These are phyloP conservation scores for Cynopterus brachyotis DNA, from an alignment of 2,113 vertebrate species.

Conservation along the genomic window DNA sequence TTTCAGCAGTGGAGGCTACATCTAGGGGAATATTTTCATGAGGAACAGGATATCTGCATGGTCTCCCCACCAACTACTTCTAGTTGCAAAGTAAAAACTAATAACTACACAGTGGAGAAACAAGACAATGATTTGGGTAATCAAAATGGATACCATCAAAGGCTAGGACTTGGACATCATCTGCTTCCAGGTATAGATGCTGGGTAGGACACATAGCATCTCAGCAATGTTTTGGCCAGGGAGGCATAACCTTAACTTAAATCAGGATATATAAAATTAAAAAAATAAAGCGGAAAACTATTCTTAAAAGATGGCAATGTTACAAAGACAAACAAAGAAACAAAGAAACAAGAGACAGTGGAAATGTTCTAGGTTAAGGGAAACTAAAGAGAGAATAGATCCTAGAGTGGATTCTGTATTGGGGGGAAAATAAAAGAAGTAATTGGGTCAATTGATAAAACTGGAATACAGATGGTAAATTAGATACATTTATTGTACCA, in stretches of 20 bases:
- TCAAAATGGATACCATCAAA: not conserved
- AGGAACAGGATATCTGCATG: not conserved
- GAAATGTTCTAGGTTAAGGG: not conserved
- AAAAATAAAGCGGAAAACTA: not conserved
- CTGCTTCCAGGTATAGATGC: not conserved
- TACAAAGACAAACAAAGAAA: not conserved
- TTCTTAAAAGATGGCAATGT: not conserved
- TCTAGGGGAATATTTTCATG: not conserved
- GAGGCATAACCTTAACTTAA: not conserved
- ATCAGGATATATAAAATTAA: not conserved
- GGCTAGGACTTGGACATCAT: accelerated
- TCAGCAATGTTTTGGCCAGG: not conserved
- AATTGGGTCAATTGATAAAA: not conserved
- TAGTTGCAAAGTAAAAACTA: not conserved
- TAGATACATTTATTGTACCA: not conserved
- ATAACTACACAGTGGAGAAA: not conserved
- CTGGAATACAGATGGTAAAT: not conserved
- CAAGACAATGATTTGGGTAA: not conserved
- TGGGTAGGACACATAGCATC: not conserved
- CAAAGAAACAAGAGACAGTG: not conserved
- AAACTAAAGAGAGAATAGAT: not conserved
- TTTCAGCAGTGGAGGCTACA: not conserved
- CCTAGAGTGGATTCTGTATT: not conserved
- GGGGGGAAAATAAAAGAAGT: not conserved
- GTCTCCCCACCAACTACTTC: not conserved